phyloP scores from a whole-genome alignment of 1,140 invertebrate species.

The Penaeus chinensis region DNA sequence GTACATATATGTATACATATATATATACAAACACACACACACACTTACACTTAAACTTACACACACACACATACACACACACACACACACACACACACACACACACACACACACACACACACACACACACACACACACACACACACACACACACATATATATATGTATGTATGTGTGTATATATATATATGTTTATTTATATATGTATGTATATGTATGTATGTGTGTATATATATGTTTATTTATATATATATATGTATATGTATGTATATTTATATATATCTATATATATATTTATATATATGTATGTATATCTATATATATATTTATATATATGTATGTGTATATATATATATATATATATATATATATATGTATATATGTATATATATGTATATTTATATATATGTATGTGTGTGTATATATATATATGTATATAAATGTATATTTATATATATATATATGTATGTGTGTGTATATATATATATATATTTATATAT shows the following conservation, averaged over 20 bases:
- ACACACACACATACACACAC: no score
- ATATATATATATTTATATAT: not conserved
- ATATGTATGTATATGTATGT: not conserved
- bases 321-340: not conserved
- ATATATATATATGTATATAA: not conserved
- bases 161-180: no score
- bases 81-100: no score
- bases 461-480: not conserved
- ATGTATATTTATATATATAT: not conserved
- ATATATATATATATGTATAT: not conserved
- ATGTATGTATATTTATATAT: not conserved
- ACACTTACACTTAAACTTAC: no score
- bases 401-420: not conserved
- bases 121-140: not conserved
- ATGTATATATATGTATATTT: not conserved
- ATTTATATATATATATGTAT: not conserved
- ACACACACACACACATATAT: not conserved
- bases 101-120: no score
- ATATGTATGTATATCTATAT: not conserved
- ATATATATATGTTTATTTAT: not conserved
- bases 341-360: not conserved
- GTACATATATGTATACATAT: not conserved
- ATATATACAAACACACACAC: not conserved
- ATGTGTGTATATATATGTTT: not conserved
- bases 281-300: conserved; percentile 4